A percentile compares a stretch with the other conserved stretches of the same genome.
Conservation (phyloP, 1,140 invertebrate species). For the Leptonema lineaticorne region DNA sequence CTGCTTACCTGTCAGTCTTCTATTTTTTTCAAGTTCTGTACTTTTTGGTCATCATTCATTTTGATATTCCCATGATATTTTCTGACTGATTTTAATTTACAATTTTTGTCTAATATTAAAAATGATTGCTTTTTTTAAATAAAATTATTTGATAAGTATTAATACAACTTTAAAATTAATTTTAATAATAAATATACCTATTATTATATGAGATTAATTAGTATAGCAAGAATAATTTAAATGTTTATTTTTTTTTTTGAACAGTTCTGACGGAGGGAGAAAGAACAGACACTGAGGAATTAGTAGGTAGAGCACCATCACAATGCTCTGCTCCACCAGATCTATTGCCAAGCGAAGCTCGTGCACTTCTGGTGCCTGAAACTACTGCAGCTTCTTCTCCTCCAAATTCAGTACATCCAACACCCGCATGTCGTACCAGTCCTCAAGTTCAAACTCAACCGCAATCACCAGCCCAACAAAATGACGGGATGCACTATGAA, state of each 20-base stretch:
- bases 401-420: slow-evolving; percentile 40
- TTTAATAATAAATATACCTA: neutral
- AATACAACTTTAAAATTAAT: neutral
- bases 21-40: no score
- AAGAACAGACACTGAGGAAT: slow-evolving; percentile 60
- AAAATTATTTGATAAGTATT: neutral
- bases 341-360: slow-evolving; percentile 51
- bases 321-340: slow-evolving; percentile 55
- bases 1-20: neutral
- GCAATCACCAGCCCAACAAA: slow-evolving; percentile 9
- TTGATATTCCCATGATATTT: no score
- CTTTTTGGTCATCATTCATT: no score
- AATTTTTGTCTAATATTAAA: neutral
- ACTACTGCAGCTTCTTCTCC: slow-evolving; percentile 40
- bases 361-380: slow-evolving; percentile 48
- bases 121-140: neutral
- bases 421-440: slow-evolving; percentile 39
- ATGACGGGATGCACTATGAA: slow-evolving; percentile 37
- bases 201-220: neutral
- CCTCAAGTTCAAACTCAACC: slow-evolving; percentile 12
- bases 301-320: slow-evolving; percentile 55
- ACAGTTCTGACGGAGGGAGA: slow-evolving; percentile 58
- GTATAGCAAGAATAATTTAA: neutral
- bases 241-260: slow-evolving; percentile 30
- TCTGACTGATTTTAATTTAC: neutral